These are phyloP conservation scores for Brachionichthys hirsutus DNA, from an alignment of 2,113 vertebrate genomes.

Conservation along the genomic window DNA sequence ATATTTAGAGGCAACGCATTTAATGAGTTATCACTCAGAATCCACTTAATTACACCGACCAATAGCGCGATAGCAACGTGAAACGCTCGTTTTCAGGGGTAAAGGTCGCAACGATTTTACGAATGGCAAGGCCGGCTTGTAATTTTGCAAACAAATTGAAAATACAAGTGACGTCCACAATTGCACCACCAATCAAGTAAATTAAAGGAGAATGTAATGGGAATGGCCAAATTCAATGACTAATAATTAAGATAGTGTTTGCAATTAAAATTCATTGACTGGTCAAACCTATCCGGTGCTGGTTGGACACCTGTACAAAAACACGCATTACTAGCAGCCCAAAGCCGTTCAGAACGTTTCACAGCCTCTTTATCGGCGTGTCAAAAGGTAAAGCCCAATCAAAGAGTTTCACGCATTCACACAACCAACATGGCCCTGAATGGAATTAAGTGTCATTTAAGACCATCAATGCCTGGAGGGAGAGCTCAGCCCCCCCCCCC, in stretches of 20 bases:
- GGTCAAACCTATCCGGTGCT: slow-evolving; percentile 18
- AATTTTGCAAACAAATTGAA: slow-evolving; percentile 49
- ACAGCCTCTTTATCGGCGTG: slow-evolving; percentile 33
- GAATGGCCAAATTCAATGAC: slow-evolving; percentile 39
- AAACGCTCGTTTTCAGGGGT: slow-evolving; percentile 29
- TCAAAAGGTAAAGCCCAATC: slow-evolving; percentile 45
- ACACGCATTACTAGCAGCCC: slow-evolving; percentile 22
- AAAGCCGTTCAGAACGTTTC: slow-evolving; percentile 30
- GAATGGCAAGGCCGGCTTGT: slow-evolving; percentile 12
- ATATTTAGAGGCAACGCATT: slow-evolving; percentile 23
- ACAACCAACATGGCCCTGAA: slow-evolving; percentile 47
- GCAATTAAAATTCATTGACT: slow-evolving; percentile 49
- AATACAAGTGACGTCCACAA: slow-evolving; percentile 12
- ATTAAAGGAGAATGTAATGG: slow-evolving; percentile 34
- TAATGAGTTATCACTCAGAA: slow-evolving; percentile 36
- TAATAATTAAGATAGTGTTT: slow-evolving; percentile 54
- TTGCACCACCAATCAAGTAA: slow-evolving; percentile 11
- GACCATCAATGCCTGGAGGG: slow-evolving; percentile 53
- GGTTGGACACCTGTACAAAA: slow-evolving; percentile 39
- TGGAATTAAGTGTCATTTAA: slow-evolving; percentile 48
- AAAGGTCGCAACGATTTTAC: slow-evolving; percentile 4
- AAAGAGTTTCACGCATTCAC: slow-evolving; percentile 54
- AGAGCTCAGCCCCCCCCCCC: slow-evolving; percentile 40
- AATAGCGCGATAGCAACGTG: slow-evolving; percentile 3
- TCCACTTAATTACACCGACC: slow-evolving; percentile 29